These are phyloP conservation scores for Troglohyphantes excavatus DNA, from an alignment of 2,888 invertebrate species.

Conservation along the genomic window DNA sequence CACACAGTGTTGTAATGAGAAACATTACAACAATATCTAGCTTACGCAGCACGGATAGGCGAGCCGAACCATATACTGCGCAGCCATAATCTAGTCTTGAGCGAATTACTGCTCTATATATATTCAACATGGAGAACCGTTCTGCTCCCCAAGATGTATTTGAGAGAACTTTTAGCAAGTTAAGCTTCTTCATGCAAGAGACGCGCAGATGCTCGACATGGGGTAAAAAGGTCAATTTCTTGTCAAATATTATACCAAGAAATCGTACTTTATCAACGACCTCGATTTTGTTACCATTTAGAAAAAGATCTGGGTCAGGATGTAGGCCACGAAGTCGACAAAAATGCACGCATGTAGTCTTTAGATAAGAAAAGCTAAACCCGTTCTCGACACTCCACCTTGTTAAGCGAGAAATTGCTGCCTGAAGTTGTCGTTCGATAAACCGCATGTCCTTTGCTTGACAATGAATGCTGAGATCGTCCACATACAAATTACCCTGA, in stretches of 20 bases:
- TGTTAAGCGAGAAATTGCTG: not conserved
- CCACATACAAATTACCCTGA: too few relatives aligned
- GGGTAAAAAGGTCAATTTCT: not conserved
- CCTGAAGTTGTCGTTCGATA: not conserved
- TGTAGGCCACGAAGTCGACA: not conserved
- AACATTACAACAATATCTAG: too few relatives aligned
- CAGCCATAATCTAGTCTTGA: not conserved
- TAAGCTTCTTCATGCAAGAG: too few relatives aligned
- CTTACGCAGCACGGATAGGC: too few relatives aligned
- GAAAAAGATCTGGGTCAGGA: too few relatives aligned
- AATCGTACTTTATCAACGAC: not conserved
- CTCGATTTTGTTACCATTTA: too few relatives aligned
- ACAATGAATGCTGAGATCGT: too few relatives aligned
- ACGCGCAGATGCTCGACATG: not conserved
- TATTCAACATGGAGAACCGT: not conserved
- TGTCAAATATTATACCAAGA: not conserved
- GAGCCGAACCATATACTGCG: not conserved
- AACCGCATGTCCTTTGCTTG: too few relatives aligned
- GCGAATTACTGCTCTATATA: not conserved
- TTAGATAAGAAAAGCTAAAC: too few relatives aligned
- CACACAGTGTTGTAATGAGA: too few relatives aligned
- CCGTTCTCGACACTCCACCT: not conserved
- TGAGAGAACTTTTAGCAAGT: too few relatives aligned
- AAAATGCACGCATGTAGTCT: not conserved
- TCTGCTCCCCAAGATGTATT: too few relatives aligned